Conservation (phyloP, 2,113 vertebrate genomes). For the Myrmophylax atrothorax region DNA sequence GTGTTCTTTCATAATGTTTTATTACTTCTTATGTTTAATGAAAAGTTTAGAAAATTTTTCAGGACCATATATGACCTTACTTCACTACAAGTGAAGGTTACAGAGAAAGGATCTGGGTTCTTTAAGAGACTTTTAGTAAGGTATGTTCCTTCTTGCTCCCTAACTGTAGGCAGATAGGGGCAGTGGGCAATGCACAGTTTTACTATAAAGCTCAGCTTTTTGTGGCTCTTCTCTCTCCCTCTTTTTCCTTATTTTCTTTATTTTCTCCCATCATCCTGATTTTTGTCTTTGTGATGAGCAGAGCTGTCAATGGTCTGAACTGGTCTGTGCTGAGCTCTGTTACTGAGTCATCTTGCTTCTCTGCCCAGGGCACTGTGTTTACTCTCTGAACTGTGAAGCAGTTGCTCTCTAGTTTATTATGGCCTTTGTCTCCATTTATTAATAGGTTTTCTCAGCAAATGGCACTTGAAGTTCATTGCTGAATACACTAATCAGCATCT, state of each 20-base stretch:
- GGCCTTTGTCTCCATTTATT: neutral
- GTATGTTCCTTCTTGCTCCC: neutral
- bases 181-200: neutral
- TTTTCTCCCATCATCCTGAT: neutral
- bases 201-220: neutral
- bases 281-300: neutral
- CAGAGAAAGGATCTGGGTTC: neutral
- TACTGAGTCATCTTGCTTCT: neutral
- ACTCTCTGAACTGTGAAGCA: neutral
- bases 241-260: neutral
- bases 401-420: neutral
- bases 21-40: neutral
- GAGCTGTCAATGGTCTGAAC: neutral
- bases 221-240: neutral
- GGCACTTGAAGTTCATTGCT: neutral
- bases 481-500: neutral
- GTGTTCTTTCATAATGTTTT: neutral
- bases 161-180: neutral
- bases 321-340: neutral
- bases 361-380: neutral
- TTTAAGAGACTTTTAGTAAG: neutral
- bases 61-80: neutral
- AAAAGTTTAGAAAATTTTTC: neutral
- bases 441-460: neutral
- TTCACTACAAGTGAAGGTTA: neutral